Evolutionary conservation across 2,113 vertebrate species (phyloP).

Genomic region (Hirundichthys speculiger): DNA sequence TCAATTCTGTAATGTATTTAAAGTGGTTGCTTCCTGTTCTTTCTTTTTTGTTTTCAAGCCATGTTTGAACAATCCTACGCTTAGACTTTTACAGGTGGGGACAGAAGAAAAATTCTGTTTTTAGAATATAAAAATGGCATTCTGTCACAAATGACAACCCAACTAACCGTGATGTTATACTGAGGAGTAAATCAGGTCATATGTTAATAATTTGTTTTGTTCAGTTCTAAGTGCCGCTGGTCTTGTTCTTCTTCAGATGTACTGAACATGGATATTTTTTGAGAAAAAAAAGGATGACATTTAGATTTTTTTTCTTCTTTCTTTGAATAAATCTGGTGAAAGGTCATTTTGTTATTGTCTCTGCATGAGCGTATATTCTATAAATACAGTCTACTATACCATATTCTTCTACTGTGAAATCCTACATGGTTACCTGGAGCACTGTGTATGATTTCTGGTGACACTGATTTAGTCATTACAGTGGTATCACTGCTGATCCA

Average conservation of each 20-base stretch:
- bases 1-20: conserved; percentile 65
- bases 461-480: conserved; percentile 15
- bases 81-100: conserved; percentile 33
- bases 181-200: conserved; percentile 42
- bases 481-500: conserved; percentile 22
- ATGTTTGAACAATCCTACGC: conserved; percentile 54
- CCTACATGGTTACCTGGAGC: not conserved
- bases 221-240: conserved; percentile 56
- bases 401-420: not conserved
- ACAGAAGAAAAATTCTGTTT: conserved; percentile 54
- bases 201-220: conserved; percentile 46
- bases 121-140: conserved; percentile 55
- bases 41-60: conserved; percentile 45
- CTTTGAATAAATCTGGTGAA: conserved; percentile 78
- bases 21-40: conserved; percentile 66
- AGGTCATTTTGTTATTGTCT: conserved; percentile 36
- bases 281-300: conserved; percentile 39
- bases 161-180: conserved; percentile 59
- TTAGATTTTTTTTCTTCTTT: conserved; percentile 57
- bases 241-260: conserved; percentile 59
- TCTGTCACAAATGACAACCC: conserved; percentile 38
- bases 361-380: conserved; percentile 2
- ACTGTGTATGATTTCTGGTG: not conserved
- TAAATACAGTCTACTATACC: not conserved
- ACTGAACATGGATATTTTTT: conserved; percentile 54